These are phyloP conservation scores for Eledona agricola DNA, from an alignment of 2,888 invertebrate species.

Conservation along the genomic window DNA sequence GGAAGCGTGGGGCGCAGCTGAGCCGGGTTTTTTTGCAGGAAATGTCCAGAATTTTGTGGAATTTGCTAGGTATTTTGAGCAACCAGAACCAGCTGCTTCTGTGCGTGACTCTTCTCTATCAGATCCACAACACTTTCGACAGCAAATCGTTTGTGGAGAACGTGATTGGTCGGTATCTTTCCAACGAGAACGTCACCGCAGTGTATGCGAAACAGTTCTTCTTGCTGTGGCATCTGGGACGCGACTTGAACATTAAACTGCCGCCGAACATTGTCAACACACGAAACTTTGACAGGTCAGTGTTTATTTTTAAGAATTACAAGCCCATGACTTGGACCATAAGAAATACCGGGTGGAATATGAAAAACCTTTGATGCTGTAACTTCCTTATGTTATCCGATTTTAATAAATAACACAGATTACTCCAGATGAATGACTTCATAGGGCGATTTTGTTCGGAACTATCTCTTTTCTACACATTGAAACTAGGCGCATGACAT, in stretches of 20 bases:
- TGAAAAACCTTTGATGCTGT: no score
- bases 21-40: constrained; percentile 60
- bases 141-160: constrained; percentile 72
- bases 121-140: constrained; percentile 77
- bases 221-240: constrained; percentile 79
- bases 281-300: constrained; percentile 71
- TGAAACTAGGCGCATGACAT: no score
- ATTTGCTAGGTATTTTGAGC: constrained; percentile 69
- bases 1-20: neutral
- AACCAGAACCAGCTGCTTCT: constrained; percentile 68
- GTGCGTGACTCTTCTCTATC: constrained; percentile 77
- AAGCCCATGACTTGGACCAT: no score
- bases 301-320: no score
- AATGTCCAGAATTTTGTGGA: constrained; percentile 77
- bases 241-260: constrained; percentile 70
- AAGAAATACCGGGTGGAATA: no score
- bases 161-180: constrained; percentile 68
- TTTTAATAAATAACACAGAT: no score
- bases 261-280: constrained; percentile 60
- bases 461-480: no score
- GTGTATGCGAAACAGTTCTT: constrained; percentile 72
- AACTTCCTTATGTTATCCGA: no score
- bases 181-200: constrained; percentile 63
- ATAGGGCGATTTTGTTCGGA: no score
- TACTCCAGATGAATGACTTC: no score